A percentile compares a stretch with the other conserved stretches of the same genome.
Evolutionary conservation across 2,888 invertebrate genomes (phyloP).

Genomic region (Andrena hattorfiana): DNA sequence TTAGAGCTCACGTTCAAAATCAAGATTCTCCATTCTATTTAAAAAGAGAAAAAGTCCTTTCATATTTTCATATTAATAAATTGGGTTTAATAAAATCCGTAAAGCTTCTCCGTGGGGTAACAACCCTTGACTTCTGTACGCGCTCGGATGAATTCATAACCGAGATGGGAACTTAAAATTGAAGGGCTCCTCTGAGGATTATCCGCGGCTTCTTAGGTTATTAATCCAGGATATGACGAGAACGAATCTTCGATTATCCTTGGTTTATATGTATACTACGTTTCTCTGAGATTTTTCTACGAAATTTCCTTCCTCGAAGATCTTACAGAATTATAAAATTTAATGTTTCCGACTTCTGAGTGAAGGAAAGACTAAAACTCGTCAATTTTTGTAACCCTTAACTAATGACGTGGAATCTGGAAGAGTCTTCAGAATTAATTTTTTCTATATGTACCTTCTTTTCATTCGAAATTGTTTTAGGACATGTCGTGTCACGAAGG

Average conservation of each 20-base stretch:
- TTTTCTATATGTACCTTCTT: too few relatives aligned
- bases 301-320: slow-evolving; percentile 9
- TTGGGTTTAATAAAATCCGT: slow-evolving; percentile 8
- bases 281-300: neutral
- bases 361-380: too few relatives aligned
- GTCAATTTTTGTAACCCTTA: too few relatives aligned
- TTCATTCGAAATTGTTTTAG: too few relatives aligned
- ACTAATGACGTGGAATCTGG: too few relatives aligned
- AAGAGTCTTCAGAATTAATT: too few relatives aligned
- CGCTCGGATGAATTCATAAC: slow-evolving; percentile 3
- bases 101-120: neutral
- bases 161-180: slow-evolving; percentile 39
- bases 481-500: too few relatives aligned
- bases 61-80: neutral
- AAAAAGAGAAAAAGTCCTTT: neutral
- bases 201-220: slow-evolving; percentile 50
- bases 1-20: neutral
- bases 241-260: slow-evolving; percentile 38
- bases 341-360: too few relatives aligned
- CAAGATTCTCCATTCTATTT: neutral
- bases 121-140: slow-evolving; percentile 1
- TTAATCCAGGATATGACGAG: slow-evolving; percentile 53
- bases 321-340: slow-evolving; percentile 1
- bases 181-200: slow-evolving; percentile 33
- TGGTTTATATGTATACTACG: slow-evolving; percentile 30